phyloP scores from a whole-genome alignment of 92 coral and sea anemone species.

The Zoanthus sansibaricus region DNA sequence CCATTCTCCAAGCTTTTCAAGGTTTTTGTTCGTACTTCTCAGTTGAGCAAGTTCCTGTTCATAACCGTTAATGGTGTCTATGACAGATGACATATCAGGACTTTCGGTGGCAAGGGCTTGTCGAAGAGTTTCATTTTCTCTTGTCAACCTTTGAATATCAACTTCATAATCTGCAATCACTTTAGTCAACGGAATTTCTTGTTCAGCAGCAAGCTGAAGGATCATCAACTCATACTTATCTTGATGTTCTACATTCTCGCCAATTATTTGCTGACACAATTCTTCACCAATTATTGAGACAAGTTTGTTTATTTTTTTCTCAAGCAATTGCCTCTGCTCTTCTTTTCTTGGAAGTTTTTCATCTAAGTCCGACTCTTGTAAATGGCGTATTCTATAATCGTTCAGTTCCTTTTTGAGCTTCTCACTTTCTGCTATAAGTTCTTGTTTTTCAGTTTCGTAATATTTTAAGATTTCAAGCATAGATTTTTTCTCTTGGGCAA shows the following conservation, averaged over 20 bases:
- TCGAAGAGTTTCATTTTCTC: conserved; percentile 55
- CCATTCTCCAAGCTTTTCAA: conserved; percentile 27
- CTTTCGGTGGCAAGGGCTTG: conserved; percentile 57
- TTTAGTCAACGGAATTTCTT: conserved; percentile 68
- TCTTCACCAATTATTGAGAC: conserved; percentile 26
- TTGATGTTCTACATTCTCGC: conserved; percentile 15
- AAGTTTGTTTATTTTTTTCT: conserved; percentile 24
- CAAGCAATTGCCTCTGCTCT: neutral
- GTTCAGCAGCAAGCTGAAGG: conserved; percentile 61
- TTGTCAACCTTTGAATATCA: conserved; percentile 60
- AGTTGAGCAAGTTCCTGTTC: conserved; percentile 48
- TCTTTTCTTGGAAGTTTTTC: neutral
- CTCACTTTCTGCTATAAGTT: conserved; percentile 7
- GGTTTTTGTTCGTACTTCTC: conserved; percentile 1
- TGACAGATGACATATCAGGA: conserved; percentile 58
- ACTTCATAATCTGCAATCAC: conserved; percentile 76
- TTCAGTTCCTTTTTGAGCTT: neutral
- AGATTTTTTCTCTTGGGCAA: conserved; percentile 33
- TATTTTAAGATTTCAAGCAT: conserved; percentile 41
- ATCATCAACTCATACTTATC: conserved; percentile 39
- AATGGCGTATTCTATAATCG: neutral
- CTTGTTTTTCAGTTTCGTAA: conserved; percentile 42
- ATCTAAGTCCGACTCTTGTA: neutral
- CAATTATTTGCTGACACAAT: conserved; percentile 33
- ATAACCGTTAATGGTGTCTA: conserved; percentile 60